Evolutionary conservation across 2,888 invertebrate genomes (phyloP), one percentile per base, ranked within the genome.

Genomic region (Pinctada fucata): DNA sequence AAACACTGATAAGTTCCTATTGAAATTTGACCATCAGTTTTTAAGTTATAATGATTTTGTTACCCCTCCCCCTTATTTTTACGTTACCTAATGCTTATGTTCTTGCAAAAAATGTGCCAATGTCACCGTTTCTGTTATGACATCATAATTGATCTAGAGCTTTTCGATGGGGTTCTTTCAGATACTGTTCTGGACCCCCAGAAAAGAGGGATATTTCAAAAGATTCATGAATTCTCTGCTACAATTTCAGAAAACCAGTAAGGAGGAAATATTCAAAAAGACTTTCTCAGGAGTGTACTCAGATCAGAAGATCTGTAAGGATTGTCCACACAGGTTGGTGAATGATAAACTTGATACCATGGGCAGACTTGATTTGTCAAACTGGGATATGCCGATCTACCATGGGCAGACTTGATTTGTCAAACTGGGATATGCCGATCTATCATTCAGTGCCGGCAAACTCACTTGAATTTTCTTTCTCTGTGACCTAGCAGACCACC

Each of bases 291-390:
- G 94, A 13, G 91, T 93, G 48, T 94, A 93, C 87, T 93, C 93
- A 71, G 94, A 94, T 87, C 94, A 94, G 85, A 94, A 93, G 84
- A 93, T 94, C 72, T 94, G 94, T 83, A 93, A 93, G 83, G 94
- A 93, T 82, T 94, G 94, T 85, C 93, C 93, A 51, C 94, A 94
- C 86, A 91, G 93, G 93, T 93, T 83, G 76, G 85, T 79, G 3
- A 31, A 31, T 31, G 31, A 31, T 31, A 31, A 31, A 31, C 31
- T 31, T 31, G 31, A 31, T 8, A 58, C 72, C 68, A 65, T 51
- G 13, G 5, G 31, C n/a, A 45, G 8, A 10, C 63, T 51, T 51
- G 8, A 58, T 51, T 49, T 51, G 72, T 72, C 3, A 47, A 72
- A 4, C n/a, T 52, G 13, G 8, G 52, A 58, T 58, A 10, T 10